A percentile compares a stretch with the other conserved stretches of the same genome.
phyloP scores from a whole-genome alignment of 2,888 invertebrate species.

The Darwinula stevensoni region DNA sequence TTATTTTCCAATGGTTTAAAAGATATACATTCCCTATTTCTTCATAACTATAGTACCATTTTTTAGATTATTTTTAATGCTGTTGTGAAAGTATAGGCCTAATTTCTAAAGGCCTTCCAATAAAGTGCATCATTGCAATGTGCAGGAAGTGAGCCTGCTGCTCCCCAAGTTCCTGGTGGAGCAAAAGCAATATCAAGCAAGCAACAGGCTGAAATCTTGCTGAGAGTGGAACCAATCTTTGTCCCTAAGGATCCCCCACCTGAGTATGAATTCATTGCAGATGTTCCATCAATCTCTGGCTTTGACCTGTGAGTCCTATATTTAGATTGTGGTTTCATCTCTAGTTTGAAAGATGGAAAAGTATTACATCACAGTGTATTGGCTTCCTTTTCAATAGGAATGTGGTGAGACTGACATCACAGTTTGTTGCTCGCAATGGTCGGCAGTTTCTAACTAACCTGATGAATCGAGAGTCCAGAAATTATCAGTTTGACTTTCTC shows the following conservation, averaged over 20 bases:
- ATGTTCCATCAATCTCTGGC: constrained; percentile 93
- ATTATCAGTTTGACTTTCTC: constrained; percentile 95
- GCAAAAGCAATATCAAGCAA: too few species aligned
- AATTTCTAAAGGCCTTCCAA: too few species aligned
- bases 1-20: too few species aligned
- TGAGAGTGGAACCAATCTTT: constrained; percentile 40
- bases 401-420: constrained; percentile 88
- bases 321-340: too few species aligned
- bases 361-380: too few species aligned
- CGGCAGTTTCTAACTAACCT: constrained; percentile 87
- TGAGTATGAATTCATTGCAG: constrained; percentile 79
- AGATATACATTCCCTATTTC: too few species aligned
- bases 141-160: neutral
- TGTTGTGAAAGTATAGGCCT: too few species aligned
- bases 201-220: too few species aligned
- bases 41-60: too few species aligned
- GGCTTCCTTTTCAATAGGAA: constrained; percentile 27
- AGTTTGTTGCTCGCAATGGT: constrained; percentile 95
- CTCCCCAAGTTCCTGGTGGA: neutral
- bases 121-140: too few species aligned
- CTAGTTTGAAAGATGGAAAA: neutral
- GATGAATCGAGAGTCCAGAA: constrained; percentile 92
- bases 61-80: too few species aligned
- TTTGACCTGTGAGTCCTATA: constrained; percentile 55
- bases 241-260: constrained; percentile 69